A percentile compares a stretch with the other conserved stretches of the same genome.
Conservation (phyloP, 1,140 invertebrate genomes). For the Babylonia areolata region DNA sequence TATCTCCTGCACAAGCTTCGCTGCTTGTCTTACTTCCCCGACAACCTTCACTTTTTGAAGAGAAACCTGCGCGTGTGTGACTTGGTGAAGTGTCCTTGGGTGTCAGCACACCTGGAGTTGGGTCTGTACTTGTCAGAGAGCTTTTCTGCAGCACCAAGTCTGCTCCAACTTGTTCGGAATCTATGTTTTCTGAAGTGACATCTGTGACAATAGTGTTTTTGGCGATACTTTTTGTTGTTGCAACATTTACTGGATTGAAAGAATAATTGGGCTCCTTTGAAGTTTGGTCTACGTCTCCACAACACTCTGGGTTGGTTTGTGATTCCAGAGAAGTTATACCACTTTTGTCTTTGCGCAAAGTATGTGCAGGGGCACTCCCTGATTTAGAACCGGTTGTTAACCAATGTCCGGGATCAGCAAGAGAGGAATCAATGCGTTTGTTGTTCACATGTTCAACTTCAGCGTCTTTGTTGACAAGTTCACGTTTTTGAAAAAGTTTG, state of each 20-base stretch:
- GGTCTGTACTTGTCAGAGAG: not conserved
- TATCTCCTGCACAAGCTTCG: not conserved
- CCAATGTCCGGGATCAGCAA: not conserved
- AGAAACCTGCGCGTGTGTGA: not conserved
- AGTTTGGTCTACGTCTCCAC: not conserved
- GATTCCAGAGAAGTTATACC: not conserved
- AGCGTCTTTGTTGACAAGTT: not conserved
- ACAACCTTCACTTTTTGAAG: not conserved
- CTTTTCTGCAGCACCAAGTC: not conserved
- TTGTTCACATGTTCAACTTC: too few species aligned
- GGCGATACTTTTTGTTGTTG: not conserved
- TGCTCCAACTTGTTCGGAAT: not conserved
- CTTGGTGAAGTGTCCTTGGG: not conserved
- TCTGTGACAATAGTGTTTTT: not conserved
- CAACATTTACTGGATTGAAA: too few species aligned
- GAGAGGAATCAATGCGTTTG: too few species aligned
- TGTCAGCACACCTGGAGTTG: not conserved
- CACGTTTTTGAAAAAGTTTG: not conserved
- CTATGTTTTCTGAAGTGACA: not conserved
- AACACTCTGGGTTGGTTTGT: not conserved
- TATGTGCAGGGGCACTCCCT: not conserved
- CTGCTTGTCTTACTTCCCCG: not conserved
- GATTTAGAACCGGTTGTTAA: not conserved
- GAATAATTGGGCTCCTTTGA: too few species aligned
- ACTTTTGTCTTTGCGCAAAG: not conserved